Percentiles rank a stretch among this genome's conserved stretches.
Evolutionary conservation across 2,113 vertebrate genomes (phyloP).

Genomic region (Rhinolophus sinicus): DNA sequence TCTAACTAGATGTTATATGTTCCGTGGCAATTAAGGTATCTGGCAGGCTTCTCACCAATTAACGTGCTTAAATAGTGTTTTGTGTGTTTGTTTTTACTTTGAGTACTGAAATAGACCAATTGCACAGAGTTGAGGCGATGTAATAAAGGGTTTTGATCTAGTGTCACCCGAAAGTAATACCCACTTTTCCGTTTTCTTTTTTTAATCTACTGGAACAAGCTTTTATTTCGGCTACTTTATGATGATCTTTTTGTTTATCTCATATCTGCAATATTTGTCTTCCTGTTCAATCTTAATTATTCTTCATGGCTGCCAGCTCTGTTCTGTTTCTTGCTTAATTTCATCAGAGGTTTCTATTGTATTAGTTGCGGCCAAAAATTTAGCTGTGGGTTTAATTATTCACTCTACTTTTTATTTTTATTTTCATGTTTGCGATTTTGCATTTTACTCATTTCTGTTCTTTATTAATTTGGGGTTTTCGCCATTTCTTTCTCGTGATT

Average conservation of each 20-base stretch:
- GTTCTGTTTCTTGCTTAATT: not conserved
- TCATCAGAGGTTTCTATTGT: not conserved
- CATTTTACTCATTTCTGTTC: not conserved
- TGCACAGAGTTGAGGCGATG: not conserved
- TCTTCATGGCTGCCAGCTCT: not conserved
- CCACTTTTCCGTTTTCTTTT: not conserved
- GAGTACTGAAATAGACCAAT: not conserved
- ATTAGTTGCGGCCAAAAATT: not conserved
- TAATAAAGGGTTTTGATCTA: not conserved
- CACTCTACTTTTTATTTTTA: not conserved
- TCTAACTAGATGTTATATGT: not conserved
- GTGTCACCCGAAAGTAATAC: not conserved
- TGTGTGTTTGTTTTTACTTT: not conserved
- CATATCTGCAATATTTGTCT: not conserved
- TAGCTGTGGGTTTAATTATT: not conserved
- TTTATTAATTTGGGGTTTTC: not conserved
- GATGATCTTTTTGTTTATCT: not conserved
- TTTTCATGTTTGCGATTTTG: not conserved
- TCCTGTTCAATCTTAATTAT: not conserved
- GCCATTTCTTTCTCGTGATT: not conserved
- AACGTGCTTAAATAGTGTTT: too few relatives aligned
- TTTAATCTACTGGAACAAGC: not conserved
- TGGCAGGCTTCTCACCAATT: not conserved
- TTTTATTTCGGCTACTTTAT: not conserved
- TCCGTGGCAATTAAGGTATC: not conserved